Evolutionary conservation across 1,140 invertebrate genomes (phyloP).

Genomic region (Trialeurodes vaporariorum): DNA sequence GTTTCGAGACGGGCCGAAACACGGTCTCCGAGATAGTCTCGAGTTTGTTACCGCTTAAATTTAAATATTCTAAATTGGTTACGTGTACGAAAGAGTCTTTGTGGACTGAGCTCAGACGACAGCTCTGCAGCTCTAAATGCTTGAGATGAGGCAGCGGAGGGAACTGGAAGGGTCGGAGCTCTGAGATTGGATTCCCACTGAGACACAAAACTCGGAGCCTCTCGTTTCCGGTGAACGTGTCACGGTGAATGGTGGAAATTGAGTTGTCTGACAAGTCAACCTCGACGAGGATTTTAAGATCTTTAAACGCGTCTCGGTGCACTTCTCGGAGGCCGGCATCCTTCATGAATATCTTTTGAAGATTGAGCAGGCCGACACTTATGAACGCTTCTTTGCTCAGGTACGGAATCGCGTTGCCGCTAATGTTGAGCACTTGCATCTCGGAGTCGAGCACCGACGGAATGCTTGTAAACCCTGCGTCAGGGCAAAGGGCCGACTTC

Average conservation of each 20-base stretch:
- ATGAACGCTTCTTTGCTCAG: constrained; percentile 70
- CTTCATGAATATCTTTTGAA: constrained; percentile 68
- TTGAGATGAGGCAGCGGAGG: constrained; percentile 55
- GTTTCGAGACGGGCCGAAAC: constrained; percentile 48
- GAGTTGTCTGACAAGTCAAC: constrained; percentile 68
- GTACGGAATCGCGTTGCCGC: constrained; percentile 60
- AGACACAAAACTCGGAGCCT: constrained; percentile 52
- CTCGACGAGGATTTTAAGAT: constrained; percentile 75
- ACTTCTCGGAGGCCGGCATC: constrained; percentile 59
- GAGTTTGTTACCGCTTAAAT: constrained; percentile 54
- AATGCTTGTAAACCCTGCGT: constrained; percentile 58
- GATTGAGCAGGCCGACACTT: constrained; percentile 60
- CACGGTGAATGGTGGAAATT: constrained; percentile 48
- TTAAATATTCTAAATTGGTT: constrained; percentile 52
- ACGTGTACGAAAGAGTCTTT: constrained; percentile 55
- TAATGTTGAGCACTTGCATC: constrained; percentile 74
- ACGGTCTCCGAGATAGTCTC: constrained; percentile 49
- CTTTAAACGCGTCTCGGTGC: constrained; percentile 68
- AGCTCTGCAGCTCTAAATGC: constrained; percentile 60
- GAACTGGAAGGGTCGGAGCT: constrained; percentile 51
- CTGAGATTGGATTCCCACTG: constrained; percentile 55
- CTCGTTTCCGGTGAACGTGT: constrained; percentile 64
- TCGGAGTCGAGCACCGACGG: constrained; percentile 62
- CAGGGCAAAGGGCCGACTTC: constrained; percentile 69
- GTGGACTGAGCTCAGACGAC: constrained; percentile 56